Conservation (phyloP, 1,140 invertebrate species). For the Onthophagus taurus region DNA sequence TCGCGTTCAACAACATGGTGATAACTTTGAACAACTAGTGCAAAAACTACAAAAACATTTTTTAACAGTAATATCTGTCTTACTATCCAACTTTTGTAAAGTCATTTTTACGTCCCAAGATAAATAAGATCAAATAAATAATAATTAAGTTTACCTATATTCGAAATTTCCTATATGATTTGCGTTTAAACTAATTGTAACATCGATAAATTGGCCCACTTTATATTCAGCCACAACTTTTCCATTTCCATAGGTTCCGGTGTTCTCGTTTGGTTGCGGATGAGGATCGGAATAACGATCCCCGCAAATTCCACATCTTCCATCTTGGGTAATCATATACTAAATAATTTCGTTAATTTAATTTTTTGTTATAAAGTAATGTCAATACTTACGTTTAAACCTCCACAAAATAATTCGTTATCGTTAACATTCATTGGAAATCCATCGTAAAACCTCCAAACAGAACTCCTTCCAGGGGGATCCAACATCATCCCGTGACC, state of each 20-base stretch:
- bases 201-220: constrained; percentile 32
- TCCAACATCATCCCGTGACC: constrained; percentile 61
- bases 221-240: constrained; percentile 41
- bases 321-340: constrained; percentile 5
- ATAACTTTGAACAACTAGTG: too few species aligned
- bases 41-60: too few species aligned
- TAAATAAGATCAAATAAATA: too few species aligned
- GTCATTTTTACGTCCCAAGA: too few species aligned
- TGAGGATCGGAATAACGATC: constrained; percentile 41
- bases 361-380: too few species aligned
- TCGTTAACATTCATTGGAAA: constrained; percentile 53
- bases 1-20: too few species aligned
- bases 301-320: constrained; percentile 49
- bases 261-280: constrained; percentile 54
- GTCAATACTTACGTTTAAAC: constrained; percentile 45
- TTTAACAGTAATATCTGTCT: too few species aligned
- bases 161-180: constrained; percentile 47
- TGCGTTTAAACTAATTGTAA: constrained; percentile 40
- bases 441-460: constrained; percentile 51
- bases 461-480: constrained; percentile 53
- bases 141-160: constrained; percentile 44
- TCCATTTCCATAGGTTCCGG: constrained; percentile 49
- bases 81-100: too few species aligned
- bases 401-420: constrained; percentile 58
- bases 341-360: background rate